phyloP scores from a whole-genome alignment of 2,888 invertebrate species.

The Mamestra brassicae region DNA sequence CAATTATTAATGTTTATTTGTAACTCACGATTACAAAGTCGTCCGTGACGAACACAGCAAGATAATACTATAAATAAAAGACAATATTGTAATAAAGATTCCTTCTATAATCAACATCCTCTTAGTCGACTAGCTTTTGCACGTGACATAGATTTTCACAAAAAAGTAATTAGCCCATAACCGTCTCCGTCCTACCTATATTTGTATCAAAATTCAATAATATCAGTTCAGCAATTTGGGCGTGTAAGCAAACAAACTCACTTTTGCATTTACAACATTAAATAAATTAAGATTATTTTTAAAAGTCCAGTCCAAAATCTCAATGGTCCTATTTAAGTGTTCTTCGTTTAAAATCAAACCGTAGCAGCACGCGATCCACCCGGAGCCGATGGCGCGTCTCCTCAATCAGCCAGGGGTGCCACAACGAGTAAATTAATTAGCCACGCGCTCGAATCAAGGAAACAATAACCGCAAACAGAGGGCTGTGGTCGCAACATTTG shows the following conservation, averaged over 20 bases:
- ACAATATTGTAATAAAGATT: neutral
- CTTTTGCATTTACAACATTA: too few relatives aligned
- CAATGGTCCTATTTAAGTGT: neutral
- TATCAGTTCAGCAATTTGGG: neutral
- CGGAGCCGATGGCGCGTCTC: constrained; percentile 35
- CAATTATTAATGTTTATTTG: constrained; percentile 34
- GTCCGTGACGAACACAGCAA: constrained; percentile 1
- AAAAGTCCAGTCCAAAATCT: neutral
- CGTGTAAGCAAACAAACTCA: too few relatives aligned
- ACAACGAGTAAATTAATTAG: constrained; percentile 85
- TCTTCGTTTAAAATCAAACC: constrained; percentile 16
- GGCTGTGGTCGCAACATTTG: constrained; percentile 82
- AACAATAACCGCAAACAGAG: constrained; percentile 89
- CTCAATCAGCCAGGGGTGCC: constrained; percentile 65
- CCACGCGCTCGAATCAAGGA: constrained; percentile 83
- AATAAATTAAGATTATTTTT: neutral
- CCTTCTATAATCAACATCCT: neutral
- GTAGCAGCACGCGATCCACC: constrained; percentile 20
- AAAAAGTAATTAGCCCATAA: too few relatives aligned
- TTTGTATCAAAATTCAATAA: too few relatives aligned
- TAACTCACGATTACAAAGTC: constrained; percentile 21
- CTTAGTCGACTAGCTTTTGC: neutral
- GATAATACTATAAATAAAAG: neutral
- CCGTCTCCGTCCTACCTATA: too few relatives aligned
- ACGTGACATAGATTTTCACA: too few relatives aligned